Evolutionary conservation across 2,113 vertebrate genomes (phyloP).

Genomic region (Vanacampus margaritifer): DNA sequence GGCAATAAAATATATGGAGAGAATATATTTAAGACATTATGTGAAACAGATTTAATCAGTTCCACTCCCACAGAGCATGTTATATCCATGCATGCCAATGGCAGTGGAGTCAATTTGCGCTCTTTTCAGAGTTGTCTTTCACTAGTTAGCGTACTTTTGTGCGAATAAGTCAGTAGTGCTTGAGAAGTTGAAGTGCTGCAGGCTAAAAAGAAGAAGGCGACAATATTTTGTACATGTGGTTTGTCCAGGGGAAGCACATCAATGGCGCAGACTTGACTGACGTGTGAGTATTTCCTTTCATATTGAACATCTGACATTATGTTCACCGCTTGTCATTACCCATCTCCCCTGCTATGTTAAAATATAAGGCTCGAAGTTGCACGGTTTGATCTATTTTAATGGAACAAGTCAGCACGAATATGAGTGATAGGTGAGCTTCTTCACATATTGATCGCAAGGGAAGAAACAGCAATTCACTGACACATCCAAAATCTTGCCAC

Average conservation of each 20-base stretch:
- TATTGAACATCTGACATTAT: background rate
- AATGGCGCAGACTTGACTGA: background rate
- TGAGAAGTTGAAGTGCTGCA: background rate
- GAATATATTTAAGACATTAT: slow-evolving; percentile 39
- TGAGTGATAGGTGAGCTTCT: slow-evolving; percentile 1
- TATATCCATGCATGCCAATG: background rate
- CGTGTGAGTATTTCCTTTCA: background rate
- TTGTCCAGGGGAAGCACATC: background rate
- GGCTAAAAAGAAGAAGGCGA: background rate
- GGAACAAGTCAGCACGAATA: background rate
- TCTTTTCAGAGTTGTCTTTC: background rate
- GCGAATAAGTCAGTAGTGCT: background rate
- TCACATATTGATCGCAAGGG: background rate
- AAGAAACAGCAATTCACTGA: background rate
- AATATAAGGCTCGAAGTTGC: background rate
- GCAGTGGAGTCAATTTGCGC: background rate
- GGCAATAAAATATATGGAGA: slow-evolving; percentile 36
- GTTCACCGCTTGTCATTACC: background rate
- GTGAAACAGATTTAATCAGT: slow-evolving; percentile 25
- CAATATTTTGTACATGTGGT: background rate
- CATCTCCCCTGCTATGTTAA: background rate
- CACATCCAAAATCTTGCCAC: too few relatives aligned
- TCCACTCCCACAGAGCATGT: slow-evolving; percentile 12
- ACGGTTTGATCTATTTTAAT: background rate
- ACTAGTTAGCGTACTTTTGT: background rate